These are phyloP conservation scores for Heliconius eleuchia DNA, from an alignment of 1,140 invertebrate species.

Conservation along the genomic window DNA sequence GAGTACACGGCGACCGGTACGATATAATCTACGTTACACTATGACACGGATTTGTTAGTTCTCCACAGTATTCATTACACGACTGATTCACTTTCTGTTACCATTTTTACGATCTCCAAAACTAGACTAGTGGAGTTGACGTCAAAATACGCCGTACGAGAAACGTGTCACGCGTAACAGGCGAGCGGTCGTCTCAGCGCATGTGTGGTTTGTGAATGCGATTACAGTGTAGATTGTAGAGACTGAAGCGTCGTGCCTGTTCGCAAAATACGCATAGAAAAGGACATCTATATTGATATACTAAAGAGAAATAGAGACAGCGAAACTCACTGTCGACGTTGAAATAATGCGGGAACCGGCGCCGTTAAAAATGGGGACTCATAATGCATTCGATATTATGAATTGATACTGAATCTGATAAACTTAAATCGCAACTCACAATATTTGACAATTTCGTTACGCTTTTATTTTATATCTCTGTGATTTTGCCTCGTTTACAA, in stretches of 20 bases:
- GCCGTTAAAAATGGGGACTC: conserved; percentile 17
- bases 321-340: background rate
- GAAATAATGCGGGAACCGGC: conserved; percentile 4
- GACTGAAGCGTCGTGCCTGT: background rate
- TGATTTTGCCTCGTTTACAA: background rate
- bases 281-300: conserved; percentile 13
- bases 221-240: conserved; percentile 22
- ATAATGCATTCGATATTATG: background rate
- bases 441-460: background rate
- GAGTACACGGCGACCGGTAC: conserved; percentile 59
- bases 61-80: conserved; percentile 42
- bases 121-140: conserved; percentile 60
- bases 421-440: background rate
- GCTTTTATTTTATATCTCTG: background rate
- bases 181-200: conserved; percentile 56
- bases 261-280: conserved; percentile 16
- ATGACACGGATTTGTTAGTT: conserved; percentile 22
- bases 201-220: conserved; percentile 52
- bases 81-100: conserved; percentile 70
- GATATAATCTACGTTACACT: conserved; percentile 29
- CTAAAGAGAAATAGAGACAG: conserved; percentile 11
- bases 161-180: conserved; percentile 43
- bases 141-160: conserved; percentile 48
- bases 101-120: conserved; percentile 69
- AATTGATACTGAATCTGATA: background rate